Base-by-base conservation (phyloP, 1,140 invertebrate species). In the Drosophila persimilis region DNA sequence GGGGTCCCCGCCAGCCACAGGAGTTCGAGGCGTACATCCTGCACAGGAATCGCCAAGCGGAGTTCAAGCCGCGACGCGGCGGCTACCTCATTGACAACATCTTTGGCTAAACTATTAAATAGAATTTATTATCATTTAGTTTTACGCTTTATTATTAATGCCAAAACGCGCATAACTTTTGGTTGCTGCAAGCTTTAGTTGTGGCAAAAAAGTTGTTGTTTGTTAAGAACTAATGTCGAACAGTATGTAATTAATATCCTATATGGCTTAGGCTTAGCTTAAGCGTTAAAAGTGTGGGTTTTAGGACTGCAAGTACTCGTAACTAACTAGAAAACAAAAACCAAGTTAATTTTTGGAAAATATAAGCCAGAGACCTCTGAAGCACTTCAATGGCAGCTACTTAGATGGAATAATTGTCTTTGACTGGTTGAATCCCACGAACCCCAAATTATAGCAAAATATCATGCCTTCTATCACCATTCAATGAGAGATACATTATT, bases 1-100 rank as follows among this genome's bases (percentile, higher is more conserved):
- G 90, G 90, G 90, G 90, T 48, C 90, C 90, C 0, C 57, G 58
- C 0, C 79, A 91, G 22, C 57, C 73, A 0, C 72, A 91, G 13
- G 35, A 76, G 11, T 59, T 61, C 9, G 67, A 90, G 52, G 85
- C 84, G 6, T 91, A 91, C 51, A 48, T 67, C 0, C 20, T 73
- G 46, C 67, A 88, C 6, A 61, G 79, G 1, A 72, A 73, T 7
- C 58, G 51, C 2, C 20, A 47, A n/a, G 8, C 24, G 6, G 76
- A 80, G 5, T n/a, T 48, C 0, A 62, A 77, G 31, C 31, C n/a
- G 2, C 48, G 39, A 26, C 48, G 72, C 1, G 39, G 61, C 4
- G 47, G 57, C 1, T 81, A 57, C 48, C 64, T 86, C 11, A 75
- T 79, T 6, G 84, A 86, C 43, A 86, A 88, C 17, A 86, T 86